Conservation (phyloP, 2,113 vertebrate species). For the Pholis gunnellus region DNA sequence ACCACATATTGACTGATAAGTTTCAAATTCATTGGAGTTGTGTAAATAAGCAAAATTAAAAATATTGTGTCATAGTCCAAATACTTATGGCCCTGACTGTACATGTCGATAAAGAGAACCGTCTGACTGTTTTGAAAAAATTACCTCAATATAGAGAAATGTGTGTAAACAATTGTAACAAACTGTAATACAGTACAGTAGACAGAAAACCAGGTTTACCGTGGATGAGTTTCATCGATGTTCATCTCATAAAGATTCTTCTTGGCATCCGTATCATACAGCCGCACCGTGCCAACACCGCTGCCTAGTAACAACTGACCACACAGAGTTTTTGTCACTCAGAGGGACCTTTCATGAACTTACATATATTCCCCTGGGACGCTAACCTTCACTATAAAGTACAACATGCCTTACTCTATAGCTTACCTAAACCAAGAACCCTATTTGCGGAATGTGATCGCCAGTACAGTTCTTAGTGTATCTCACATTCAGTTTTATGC, state of each 20-base stretch:
- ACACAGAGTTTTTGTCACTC: constrained; percentile 1
- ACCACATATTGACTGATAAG: too few relatives aligned
- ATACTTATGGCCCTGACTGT: too few relatives aligned
- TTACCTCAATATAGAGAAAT: neutral
- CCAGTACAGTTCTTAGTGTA: neutral
- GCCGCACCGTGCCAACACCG: constrained; percentile 92
- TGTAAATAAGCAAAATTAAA: too few relatives aligned
- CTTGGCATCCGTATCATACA: constrained; percentile 98
- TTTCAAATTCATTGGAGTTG: too few relatives aligned
- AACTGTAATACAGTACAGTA: neutral
- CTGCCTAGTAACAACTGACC: constrained; percentile 94
- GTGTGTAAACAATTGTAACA: neutral
- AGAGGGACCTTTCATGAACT: neutral
- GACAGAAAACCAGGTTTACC: constrained; percentile 78
- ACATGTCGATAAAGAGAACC: neutral
- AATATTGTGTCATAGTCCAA: too few relatives aligned
- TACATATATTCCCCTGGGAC: neutral
- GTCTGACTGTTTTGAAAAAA: neutral
- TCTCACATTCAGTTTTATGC: neutral
- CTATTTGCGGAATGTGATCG: too few relatives aligned
- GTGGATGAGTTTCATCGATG: constrained; percentile 92
- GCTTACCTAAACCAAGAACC: neutral
- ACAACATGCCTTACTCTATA: neutral
- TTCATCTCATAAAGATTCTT: constrained; percentile 97
- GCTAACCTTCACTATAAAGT: neutral